These are phyloP conservation scores for Drosophila atroscutellata DNA, from an alignment of 2,888 invertebrate species.

Conservation along the genomic window DNA sequence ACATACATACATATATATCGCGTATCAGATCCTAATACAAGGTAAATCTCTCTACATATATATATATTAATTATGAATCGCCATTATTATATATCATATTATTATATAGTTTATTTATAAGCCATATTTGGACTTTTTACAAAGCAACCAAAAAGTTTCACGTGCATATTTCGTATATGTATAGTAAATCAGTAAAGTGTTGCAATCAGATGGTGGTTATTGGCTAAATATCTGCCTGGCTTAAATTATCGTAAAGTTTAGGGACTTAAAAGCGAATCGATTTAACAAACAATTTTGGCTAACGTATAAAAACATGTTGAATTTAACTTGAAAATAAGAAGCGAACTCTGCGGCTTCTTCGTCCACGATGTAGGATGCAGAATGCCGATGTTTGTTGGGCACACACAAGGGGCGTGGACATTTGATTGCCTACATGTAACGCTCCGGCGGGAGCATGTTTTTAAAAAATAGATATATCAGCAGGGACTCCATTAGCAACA, in stretches of 20 bases:
- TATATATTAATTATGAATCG: constrained; percentile 13
- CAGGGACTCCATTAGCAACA: constrained; percentile 56
- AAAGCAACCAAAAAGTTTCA: constrained; percentile 45
- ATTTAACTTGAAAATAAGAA: constrained; percentile 45
- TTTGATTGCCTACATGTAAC: constrained; percentile 14
- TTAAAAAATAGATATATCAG: constrained; percentile 55
- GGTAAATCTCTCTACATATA: constrained; percentile 42
- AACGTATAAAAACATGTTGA: constrained; percentile 41
- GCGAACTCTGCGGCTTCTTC: constrained; percentile 17
- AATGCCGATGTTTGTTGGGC: background rate
- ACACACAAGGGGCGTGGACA: background rate
- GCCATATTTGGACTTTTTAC: constrained; percentile 34
- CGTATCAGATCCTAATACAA: constrained; percentile 61
- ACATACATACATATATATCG: constrained; percentile 36
- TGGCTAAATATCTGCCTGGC: constrained; percentile 42
- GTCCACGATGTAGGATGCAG: constrained; percentile 1
- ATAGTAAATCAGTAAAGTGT: constrained; percentile 21
- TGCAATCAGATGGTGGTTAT: constrained; percentile 36
- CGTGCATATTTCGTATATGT: constrained; percentile 15
- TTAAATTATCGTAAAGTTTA: constrained; percentile 61
- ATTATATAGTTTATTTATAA: constrained; percentile 24
- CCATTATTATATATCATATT: constrained; percentile 11
- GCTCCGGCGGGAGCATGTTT: constrained; percentile 36
- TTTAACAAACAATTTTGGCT: constrained; percentile 69
- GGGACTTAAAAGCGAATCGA: constrained; percentile 45